Conservation (phyloP, 2,113 vertebrate genomes). For the Cephalopholis sonnerati region DNA sequence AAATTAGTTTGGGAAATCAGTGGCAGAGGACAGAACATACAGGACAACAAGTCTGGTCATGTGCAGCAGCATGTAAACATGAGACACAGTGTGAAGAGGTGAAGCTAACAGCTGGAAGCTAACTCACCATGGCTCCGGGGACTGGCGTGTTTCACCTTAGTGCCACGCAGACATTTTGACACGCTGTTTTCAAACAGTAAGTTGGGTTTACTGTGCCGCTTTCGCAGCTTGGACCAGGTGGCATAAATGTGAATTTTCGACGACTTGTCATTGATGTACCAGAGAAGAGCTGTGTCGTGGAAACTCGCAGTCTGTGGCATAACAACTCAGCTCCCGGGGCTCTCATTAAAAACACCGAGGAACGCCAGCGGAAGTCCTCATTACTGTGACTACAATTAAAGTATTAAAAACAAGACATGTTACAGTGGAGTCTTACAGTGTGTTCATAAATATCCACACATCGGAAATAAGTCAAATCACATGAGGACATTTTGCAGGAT, state of each 20-base stretch:
- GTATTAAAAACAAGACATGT: neutral
- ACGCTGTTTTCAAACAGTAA: conserved; percentile 17
- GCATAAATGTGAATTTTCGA: conserved; percentile 51
- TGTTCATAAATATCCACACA: neutral
- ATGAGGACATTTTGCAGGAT: neutral
- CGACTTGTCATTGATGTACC: conserved; percentile 36
- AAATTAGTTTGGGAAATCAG: neutral
- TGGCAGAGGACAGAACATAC: neutral
- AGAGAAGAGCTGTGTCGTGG: conserved; percentile 27
- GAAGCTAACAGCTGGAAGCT: too few relatives aligned
- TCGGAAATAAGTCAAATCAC: rapidly evolving
- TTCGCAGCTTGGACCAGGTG: conserved; percentile 58
- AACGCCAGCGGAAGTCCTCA: neutral
- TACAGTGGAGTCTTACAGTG: neutral
- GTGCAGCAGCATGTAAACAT: neutral
- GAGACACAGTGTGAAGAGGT: neutral
- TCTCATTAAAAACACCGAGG: conserved; percentile 3
- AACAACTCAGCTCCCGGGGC: neutral
- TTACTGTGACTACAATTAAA: neutral
- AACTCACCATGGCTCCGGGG: conserved; percentile 67
- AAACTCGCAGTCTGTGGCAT: conserved; percentile 52
- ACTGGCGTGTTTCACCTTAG: neutral
- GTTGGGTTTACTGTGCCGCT: conserved; percentile 23
- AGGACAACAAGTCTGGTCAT: neutral
- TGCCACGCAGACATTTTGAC: neutral